phyloP scores from a whole-genome alignment of 2,888 invertebrate species.

The Blera fallax region DNA sequence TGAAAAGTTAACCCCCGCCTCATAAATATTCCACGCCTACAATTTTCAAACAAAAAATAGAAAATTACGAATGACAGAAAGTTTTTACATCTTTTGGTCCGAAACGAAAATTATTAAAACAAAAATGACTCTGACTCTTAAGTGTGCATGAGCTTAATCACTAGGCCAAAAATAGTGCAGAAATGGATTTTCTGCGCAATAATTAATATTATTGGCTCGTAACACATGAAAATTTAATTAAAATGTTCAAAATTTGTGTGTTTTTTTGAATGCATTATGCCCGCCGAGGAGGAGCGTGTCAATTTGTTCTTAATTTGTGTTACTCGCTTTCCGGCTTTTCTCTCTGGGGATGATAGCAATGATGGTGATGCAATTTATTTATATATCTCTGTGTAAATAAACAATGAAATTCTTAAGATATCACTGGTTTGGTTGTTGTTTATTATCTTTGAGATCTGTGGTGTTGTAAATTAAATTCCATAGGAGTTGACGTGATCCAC shows the following conservation, averaged over 20 bases:
- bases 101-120: conserved; percentile 20
- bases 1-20: background rate
- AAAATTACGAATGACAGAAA: conserved; percentile 18
- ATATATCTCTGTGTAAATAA: conserved; percentile 46
- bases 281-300: background rate
- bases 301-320: conserved; percentile 3
- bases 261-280: background rate
- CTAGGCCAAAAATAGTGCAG: conserved; percentile 29
- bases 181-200: conserved; percentile 7
- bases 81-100: conserved; percentile 3
- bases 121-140: conserved; percentile 16
- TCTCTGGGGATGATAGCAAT: background rate
- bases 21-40: conserved; percentile 53
- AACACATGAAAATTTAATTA: no score
- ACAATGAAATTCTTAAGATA: conserved; percentile 53
- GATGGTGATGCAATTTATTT: conserved; percentile 58
- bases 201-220: background rate
- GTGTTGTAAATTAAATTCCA: conserved; percentile 45
- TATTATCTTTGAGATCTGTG: conserved; percentile 26
- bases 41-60: conserved; percentile 8
- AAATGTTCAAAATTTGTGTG: background rate
- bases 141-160: conserved; percentile 20
- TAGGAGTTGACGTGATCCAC: conserved; percentile 3
- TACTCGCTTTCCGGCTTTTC: background rate
- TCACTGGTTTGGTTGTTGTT: conserved; percentile 33